Conservation (phyloP, 2,113 vertebrate species). For the Tyto alba region DNA sequence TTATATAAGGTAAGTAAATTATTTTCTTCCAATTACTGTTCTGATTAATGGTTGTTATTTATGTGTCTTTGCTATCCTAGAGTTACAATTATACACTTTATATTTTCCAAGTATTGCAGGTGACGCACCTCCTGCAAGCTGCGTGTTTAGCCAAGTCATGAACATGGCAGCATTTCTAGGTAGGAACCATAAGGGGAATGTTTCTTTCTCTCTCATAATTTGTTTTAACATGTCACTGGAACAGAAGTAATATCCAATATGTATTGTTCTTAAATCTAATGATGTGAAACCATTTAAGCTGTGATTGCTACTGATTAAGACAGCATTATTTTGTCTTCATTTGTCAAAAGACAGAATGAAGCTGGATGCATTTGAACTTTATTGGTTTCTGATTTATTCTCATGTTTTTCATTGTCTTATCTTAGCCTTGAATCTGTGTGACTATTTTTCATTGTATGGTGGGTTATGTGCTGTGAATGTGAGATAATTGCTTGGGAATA, state of each 20-base stretch:
- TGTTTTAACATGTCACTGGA: neutral
- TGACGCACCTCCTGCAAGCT: slow-evolving; percentile 86
- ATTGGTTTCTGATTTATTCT: neutral
- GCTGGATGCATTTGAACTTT: neutral
- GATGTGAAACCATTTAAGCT: neutral
- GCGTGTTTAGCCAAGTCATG: slow-evolving; percentile 90
- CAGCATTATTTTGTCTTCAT: neutral
- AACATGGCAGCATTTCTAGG: slow-evolving; percentile 90
- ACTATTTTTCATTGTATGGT: neutral
- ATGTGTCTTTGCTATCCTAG: neutral
- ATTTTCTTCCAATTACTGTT: neutral
- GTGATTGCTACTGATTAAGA: neutral
- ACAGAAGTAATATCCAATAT: neutral
- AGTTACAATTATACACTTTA: slow-evolving; percentile 1
- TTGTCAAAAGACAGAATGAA: neutral
- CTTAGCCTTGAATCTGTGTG: neutral
- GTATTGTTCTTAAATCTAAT: neutral
- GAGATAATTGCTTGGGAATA: neutral
- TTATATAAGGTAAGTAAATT: slow-evolving; percentile 83
- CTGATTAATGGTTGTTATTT: neutral
- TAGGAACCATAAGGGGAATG: slow-evolving; percentile 56
- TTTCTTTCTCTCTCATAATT: slow-evolving; percentile 1
- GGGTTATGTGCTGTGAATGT: neutral
- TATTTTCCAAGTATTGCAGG: slow-evolving; percentile 83
- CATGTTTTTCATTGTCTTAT: neutral